phyloP scores from a whole-genome alignment of 2,888 invertebrate genomes.

The Drosophila vallismaia region DNA sequence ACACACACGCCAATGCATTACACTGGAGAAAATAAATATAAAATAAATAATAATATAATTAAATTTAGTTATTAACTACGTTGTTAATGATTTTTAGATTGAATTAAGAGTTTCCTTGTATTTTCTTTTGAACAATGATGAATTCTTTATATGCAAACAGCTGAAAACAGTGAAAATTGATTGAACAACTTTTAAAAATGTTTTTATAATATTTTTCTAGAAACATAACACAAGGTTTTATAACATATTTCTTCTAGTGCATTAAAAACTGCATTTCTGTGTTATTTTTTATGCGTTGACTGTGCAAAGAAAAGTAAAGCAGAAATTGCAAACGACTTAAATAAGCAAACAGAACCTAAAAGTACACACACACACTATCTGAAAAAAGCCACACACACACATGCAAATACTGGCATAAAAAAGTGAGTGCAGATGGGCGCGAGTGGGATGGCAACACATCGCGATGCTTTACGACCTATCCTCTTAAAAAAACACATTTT shows the following conservation, averaged over 20 bases:
- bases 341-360: constrained; percentile 63
- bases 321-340: constrained; percentile 75
- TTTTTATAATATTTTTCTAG: too few species aligned
- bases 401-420: constrained; percentile 17
- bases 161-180: too few species aligned
- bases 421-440: constrained; percentile 3
- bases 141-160: too few species aligned
- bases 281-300: constrained; percentile 74
- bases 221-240: too few species aligned
- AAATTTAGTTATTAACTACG: neutral
- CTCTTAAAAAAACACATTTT: constrained; percentile 51
- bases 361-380: constrained; percentile 23
- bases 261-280: constrained; percentile 48
- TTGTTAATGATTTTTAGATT: too few species aligned
- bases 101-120: too few species aligned
- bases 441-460: constrained; percentile 11
- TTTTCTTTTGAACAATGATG: too few species aligned
- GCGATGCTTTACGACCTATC: constrained; percentile 34
- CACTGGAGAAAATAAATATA: constrained; percentile 41
- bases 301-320: constrained; percentile 73
- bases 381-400: neutral
- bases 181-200: too few species aligned
- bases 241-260: neutral
- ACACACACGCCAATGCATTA: constrained; percentile 31
- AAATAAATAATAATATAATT: constrained; percentile 14